Base-by-base conservation (phyloP, 2,888 invertebrate genomes). In the Diadegma fenestrale region DNA sequence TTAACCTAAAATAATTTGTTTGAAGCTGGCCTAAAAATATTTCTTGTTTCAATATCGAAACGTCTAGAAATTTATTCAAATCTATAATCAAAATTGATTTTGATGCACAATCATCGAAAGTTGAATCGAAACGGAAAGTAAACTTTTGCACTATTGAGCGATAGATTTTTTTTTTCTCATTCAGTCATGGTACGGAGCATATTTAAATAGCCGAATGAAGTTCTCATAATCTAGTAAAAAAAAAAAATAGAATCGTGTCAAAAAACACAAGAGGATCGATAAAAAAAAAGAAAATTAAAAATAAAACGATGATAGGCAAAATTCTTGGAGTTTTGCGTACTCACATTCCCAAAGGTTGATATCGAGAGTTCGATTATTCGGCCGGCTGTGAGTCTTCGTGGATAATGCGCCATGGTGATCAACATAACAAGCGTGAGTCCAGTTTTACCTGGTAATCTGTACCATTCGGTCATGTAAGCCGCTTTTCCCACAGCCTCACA, bases 401-500 rank as follows among this genome's bases (percentile, higher is more conserved):
- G 86, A 45, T 79, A 61, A 68, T 84, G 69, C 0, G 82, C 66
- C 48, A 84, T 84, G 0, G 79, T 63, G 22, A 87, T 88, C 0
- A 87, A 61, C 45, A 88, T 54, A 48, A 81, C 69, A 10, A 86
- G 73, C 8, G 76, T 33, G 17, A 79, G 79, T 6, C 66, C 66
- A 6, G 76, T 69, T 68, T 78, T 87, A 2, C 66, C 54, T 1
- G 86, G 87, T 43, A 88, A 37, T 48, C 61, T 80, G 80, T 88
- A 87, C 88, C 88, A 88, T 26, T 88, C 80, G 19, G 84, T 83
- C 83, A 85, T 82, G 37, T 87, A 92, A 4, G 88, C 84, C 7
- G 84, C 71, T 80, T 88, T 84, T 0, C 90, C 90, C 2, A 92
- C 77, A 19, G 43, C 88, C 8, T 88, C 80, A 19, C 90, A 90